Base-by-base conservation (phyloP, 2,113 vertebrate species). In the Herpetotheres cachinnans region DNA sequence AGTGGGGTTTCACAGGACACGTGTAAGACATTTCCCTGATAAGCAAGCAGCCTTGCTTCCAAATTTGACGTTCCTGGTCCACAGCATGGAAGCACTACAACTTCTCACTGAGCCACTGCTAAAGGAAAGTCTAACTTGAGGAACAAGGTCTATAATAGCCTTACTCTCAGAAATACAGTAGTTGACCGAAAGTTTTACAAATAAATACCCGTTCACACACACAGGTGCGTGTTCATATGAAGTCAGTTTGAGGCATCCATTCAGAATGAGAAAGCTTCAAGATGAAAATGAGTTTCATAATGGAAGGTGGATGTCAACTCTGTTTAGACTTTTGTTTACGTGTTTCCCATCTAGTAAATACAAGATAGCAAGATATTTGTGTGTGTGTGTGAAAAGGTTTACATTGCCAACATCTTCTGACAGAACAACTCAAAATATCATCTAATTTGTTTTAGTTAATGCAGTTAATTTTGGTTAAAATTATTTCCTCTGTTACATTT, bases 1-100 rank as follows among this genome's bases (percentile, higher is more conserved):
- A 67, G n/a, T n/a, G 14, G 14, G 3, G 3, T 55, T 89, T 77
- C 77, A 69, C 13, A n/a, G 50, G 17, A 65, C 0, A 0, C 5
- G 7, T 70, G 0, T 34, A 54, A 67, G 47, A 24, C 22, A 7
- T 40, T 66, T 50, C 19, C 22, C 40, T 44, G 15, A 26, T 47
- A 47, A 47, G 20, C 9, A 61, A 32, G 36, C 81, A 81, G 8
- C 27, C 2, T 55, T 42, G 62, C 56, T 82, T 82, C 30, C 38
- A n/a, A 62, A 93, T 77, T 30, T 19, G 11, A 56, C 4, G 0
- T 84, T 82, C 10, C 70, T 70, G 50, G 10, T 73, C 46, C 3
- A 0, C 24, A n/a, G 40, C 36, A 29, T 44, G 59, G 73, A 38
- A 67, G 38, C 32, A 34, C 22, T 47, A 11, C 10, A 82, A 18